These are phyloP conservation scores for Panagrolaimus sp. DNA, from an alignment of 1,140 invertebrate genomes.

Conservation along the genomic window DNA sequence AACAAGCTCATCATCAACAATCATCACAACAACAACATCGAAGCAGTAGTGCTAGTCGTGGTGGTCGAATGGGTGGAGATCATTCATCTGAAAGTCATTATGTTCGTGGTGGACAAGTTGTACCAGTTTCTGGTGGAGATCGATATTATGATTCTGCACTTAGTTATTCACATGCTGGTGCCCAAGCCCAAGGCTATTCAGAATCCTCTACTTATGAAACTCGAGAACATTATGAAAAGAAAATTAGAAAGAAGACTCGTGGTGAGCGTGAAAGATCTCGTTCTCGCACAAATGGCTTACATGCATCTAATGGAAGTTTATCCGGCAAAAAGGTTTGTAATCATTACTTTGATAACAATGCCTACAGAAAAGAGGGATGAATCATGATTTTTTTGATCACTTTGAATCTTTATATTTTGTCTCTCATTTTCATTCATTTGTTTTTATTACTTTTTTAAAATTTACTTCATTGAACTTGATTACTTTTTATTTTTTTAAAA, in stretches of 20 bases:
- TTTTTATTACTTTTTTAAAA: not conserved
- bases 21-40: conserved; percentile 16
- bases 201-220: conserved; percentile 53
- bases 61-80: conserved; percentile 12
- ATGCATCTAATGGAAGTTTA: not conserved
- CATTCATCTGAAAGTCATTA: conserved; percentile 1
- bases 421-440: too few relatives aligned
- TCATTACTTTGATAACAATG: not conserved
- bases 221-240: conserved; percentile 54
- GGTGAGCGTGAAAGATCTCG: conserved; percentile 40
- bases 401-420: conserved; percentile 12
- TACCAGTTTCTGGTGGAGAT: conserved; percentile 3
- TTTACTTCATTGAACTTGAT: not conserved
- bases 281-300: not conserved
- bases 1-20: not conserved
- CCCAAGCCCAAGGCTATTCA: conserved; percentile 43
- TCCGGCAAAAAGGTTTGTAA: conserved; percentile 17
- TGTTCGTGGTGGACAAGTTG: conserved; percentile 13
- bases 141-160: conserved; percentile 3
- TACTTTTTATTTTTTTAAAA: conserved; percentile 1
- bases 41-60: conserved; percentile 10
- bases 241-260: conserved; percentile 50
- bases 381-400: too few relatives aligned
- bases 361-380: too few relatives aligned
- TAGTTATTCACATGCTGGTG: not conserved